A percentile compares a stretch with the other conserved stretches of the same genome.
These are phyloP conservation scores for Brachionus angularis DNA, from an alignment of 1,140 invertebrate genomes.

Conservation along the genomic window DNA sequence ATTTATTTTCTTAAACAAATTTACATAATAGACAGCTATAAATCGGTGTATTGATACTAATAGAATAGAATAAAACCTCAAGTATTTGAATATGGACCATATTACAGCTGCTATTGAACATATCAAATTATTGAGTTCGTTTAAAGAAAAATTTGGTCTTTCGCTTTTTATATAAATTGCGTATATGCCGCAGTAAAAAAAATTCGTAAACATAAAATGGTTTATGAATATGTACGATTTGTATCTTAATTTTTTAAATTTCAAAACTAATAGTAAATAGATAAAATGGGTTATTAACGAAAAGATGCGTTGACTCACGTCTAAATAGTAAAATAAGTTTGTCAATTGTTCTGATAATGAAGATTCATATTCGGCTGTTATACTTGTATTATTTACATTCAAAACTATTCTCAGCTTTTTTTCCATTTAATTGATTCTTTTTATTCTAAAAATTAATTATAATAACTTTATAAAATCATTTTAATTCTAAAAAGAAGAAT, in stretches of 20 bases:
- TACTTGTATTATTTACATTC: too few species aligned
- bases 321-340: conserved; percentile 11
- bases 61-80: conserved; percentile 3
- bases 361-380: too few species aligned
- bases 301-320: conserved; percentile 9
- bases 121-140: background rate
- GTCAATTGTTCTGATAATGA: conserved; percentile 5
- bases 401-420: too few species aligned
- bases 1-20: conserved; percentile 7
- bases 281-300: conserved; percentile 9
- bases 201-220: conserved; percentile 30
- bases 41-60: conserved; percentile 11
- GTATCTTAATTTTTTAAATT: conserved; percentile 16
- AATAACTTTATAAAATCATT: too few species aligned
- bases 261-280: background rate
- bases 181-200: conserved; percentile 20
- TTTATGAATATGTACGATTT: conserved; percentile 32
- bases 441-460: too few species aligned
- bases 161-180: background rate
- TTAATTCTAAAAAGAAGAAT: too few species aligned
- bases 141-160: background rate
- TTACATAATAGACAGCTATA: conserved; percentile 17
- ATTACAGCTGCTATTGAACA: background rate
- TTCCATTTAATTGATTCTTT: too few species aligned
- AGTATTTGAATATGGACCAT: conserved; percentile 24